Base-by-base conservation (phyloP, 2,113 vertebrate species). In the Pavo muticus region DNA sequence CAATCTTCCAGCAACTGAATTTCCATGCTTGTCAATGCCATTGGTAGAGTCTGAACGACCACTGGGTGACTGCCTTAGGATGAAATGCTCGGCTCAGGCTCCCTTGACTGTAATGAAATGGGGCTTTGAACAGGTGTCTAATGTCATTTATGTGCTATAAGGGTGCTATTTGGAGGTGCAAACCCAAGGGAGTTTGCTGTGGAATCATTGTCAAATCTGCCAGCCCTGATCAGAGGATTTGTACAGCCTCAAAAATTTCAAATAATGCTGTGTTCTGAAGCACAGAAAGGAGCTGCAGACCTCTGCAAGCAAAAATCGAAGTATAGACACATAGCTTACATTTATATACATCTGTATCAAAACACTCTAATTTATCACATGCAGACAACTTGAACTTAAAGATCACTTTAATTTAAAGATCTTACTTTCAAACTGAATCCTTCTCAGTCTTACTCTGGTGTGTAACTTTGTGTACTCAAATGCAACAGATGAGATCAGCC, bases 391-490 rank as follows among this genome's bases (percentile, higher is more conserved):
- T 44, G 39, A 50, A 50, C 25, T 25, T 50, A 50, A 59, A 48
- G 39, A 84, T 50, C 20, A 32, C 64, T 30, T 30, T 57, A 63
- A 70, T 20, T 30, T 57, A 59, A 70, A 54, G 5, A 74, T 91
- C 19, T 59, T 54, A 7, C 54, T 75, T 89, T 91, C 61, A 84
- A 56, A 75, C 9, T 24, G 23, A 85, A 54, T 61, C 25, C 23
- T 44, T 74, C 10, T 2, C 9, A 59, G 50, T 59, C 92, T 72
- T 87, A 11, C 60, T 85, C 37, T 77, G n/a, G 8, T 54, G 15
- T 13, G 3, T n/a, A 29, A 29, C 39, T 48, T 65, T 1, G 0
- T 67, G n/a, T 48, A 45, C 14, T 29, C 40, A 44, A 56, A 30
- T 56, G 24, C 30, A 17, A 8, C 11, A 47, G 37, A 88, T 74